These are phyloP conservation scores for Apogon talboti DNA, from an alignment of 2,797 vertebrate genomes.

Conservation along the genomic window DNA sequence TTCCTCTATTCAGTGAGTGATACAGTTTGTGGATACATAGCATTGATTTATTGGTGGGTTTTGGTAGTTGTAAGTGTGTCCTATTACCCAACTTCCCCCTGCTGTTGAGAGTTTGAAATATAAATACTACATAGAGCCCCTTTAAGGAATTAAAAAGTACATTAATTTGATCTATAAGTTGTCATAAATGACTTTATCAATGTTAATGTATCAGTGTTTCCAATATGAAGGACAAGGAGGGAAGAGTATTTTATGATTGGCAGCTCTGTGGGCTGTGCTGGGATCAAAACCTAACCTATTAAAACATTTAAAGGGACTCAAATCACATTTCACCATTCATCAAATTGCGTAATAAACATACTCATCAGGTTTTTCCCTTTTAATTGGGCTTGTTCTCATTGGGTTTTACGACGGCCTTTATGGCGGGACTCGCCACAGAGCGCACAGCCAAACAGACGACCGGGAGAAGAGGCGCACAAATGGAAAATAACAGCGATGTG, in stretches of 20 bases:
- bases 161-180: not conserved
- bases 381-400: not conserved
- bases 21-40: no score
- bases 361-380: not conserved
- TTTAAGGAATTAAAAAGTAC: not conserved
- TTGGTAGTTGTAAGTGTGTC: no score
- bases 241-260: conserved; percentile 24
- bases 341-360: not conserved
- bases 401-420: not conserved
- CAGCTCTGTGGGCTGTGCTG: conserved; percentile 3
- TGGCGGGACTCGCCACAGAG: not conserved
- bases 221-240: not conserved
- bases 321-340: not conserved
- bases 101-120: no score
- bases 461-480: not conserved
- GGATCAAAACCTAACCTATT: no score
- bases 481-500: conserved; percentile 8
- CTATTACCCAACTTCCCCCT: no score
- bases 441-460: conserved; percentile 1
- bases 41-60: no score
- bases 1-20: no score
- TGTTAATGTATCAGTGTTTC: conserved; percentile 7
- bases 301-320: not conserved
- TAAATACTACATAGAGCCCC: no score
- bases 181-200: conserved; percentile 1